phyloP scores from a whole-genome alignment of 2,113 vertebrate genomes.

The cat (Felis catus) region F.catus_Fca126_mat1.0 CM031423.1:2975501-2976000 shows the following conservation, averaged over 20 bases:
- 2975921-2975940: not conserved
- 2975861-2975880: no score
- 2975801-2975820: not conserved
- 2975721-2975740: not conserved
- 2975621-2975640: not conserved
- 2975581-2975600: not conserved
- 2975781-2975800: fast-evolving
- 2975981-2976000: no score
- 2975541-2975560: not conserved
- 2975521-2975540: not conserved
- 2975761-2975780: not conserved
- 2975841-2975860: no score
- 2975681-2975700: not conserved
- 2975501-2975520: no score
- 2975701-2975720: not conserved
- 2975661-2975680: no score
- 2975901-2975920: not conserved
- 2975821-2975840: not conserved
- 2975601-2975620: fast-evolving
- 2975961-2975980: not conserved
- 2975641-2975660: not conserved
- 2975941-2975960: fast-evolving
- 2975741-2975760: fast-evolving
- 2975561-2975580: not conserved
- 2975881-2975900: not conserved